Conservation (phyloP, 2,113 vertebrate genomes). For the Tretioscincus oriximinensis region DNA sequence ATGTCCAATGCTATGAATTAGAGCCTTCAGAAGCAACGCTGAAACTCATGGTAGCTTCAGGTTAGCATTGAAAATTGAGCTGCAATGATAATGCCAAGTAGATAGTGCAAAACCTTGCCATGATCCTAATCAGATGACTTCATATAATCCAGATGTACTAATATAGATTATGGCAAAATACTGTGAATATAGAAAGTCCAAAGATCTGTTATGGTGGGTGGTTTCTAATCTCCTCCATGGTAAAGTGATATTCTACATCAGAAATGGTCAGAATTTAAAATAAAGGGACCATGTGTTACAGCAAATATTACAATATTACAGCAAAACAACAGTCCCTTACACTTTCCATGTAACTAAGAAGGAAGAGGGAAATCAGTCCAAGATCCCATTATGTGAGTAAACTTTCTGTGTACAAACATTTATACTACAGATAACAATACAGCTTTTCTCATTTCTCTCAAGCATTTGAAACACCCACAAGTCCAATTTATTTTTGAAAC, state of each 20-base stretch:
- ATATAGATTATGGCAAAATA: not conserved
- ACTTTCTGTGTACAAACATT: not conserved
- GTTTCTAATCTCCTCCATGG: not conserved
- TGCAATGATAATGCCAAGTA: too few species aligned
- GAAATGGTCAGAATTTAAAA: not conserved
- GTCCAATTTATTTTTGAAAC: not conserved
- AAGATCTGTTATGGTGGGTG: not conserved
- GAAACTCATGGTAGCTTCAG: too few species aligned
- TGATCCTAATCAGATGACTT: too few species aligned
- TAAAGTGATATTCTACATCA: fast-evolving
- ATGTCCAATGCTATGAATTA: too few species aligned
- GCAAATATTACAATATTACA: too few species aligned
- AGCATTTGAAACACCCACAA: not conserved
- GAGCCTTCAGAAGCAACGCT: too few species aligned
- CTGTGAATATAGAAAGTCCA: not conserved
- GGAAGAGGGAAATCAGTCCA: not conserved
- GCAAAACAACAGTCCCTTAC: not conserved
- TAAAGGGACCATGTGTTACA: not conserved
- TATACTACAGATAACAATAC: not conserved
- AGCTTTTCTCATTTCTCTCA: not conserved
- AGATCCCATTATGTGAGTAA: not conserved
- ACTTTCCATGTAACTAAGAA: not conserved
- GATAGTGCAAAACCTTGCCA: too few species aligned
- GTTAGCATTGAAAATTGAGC: too few species aligned
- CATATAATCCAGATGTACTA: too few species aligned